These are phyloP conservation scores for Vultur gryphus DNA, from an alignment of 2,797 vertebrate genomes.

Conservation along the genomic window DNA sequence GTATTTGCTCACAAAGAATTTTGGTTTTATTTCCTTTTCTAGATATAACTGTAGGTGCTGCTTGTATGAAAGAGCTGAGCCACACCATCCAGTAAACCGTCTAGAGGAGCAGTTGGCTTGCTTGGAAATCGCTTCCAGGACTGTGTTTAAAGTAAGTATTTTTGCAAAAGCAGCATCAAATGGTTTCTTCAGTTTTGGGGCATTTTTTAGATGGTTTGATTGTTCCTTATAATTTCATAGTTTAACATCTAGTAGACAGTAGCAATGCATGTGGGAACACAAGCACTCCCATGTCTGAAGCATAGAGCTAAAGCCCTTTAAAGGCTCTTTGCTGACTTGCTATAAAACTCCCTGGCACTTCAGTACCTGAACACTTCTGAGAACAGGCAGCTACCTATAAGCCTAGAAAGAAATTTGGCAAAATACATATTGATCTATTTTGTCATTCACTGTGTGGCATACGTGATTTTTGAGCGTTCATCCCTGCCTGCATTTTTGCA, in stretches of 20 bases:
- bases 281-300: neutral
- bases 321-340: neutral
- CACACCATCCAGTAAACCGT: conserved; percentile 13
- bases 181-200: neutral
- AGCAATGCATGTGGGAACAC: neutral
- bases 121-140: neutral
- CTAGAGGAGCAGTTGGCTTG: neutral
- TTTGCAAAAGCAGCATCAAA: neutral
- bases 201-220: neutral
- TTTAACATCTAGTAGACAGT: neutral
- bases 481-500: neutral
- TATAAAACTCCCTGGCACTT: neutral
- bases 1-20: conserved; percentile 1
- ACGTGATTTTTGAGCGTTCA: neutral
- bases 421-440: neutral
- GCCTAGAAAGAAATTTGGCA: neutral
- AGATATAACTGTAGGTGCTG: conserved; percentile 48
- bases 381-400: neutral
- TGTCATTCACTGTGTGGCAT: neutral
- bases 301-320: neutral
- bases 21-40: conserved; percentile 38
- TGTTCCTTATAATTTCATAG: neutral
- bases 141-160: conserved; percentile 21
- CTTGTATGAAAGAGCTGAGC: conserved; percentile 29
- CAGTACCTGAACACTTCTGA: neutral